Evolutionary conservation across 2,113 vertebrate species (phyloP).

Genomic region (Oncorhynchus tshawytscha): DNA sequence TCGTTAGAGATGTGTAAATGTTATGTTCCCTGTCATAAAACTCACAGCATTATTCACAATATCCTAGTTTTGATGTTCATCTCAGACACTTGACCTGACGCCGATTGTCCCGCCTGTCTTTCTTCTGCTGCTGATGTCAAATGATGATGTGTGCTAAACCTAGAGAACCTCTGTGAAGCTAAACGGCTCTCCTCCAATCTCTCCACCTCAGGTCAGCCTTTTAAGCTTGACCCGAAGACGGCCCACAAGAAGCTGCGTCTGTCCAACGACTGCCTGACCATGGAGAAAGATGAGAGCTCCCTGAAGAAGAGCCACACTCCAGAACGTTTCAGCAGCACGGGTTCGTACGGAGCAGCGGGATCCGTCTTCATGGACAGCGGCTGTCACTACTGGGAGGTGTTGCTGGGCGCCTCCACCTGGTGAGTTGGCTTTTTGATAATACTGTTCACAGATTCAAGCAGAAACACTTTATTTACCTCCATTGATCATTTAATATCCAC

Average conservation of each 20-base stretch:
- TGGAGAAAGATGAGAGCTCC: constrained; percentile 98
- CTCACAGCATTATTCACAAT: background rate
- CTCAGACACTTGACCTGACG: background rate
- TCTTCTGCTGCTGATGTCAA: no score
- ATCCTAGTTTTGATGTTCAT: background rate
- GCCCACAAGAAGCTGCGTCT: constrained; percentile 98
- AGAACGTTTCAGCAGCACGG: constrained; percentile 91
- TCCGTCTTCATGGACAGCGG: constrained; percentile 97
- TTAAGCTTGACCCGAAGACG: constrained; percentile 96
- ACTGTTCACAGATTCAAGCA: background rate
- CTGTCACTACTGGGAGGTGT: constrained; percentile 98
- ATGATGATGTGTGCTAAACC: no score
- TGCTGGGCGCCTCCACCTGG: constrained; percentile 94
- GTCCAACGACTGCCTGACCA: constrained; percentile 95
- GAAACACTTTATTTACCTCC: no score
- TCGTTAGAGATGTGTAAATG: background rate
- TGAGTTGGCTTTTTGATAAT: constrained; percentile 54
- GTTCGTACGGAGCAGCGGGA: constrained; percentile 89
- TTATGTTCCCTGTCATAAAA: background rate
- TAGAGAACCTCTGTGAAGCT: background rate
- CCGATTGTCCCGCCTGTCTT: no score
- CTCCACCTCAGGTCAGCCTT: constrained; percentile 79
- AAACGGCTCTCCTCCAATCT: background rate
- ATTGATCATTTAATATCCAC: no score
- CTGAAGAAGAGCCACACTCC: constrained; percentile 98